These are phyloP conservation scores for Diabrotica balteata DNA, from an alignment of 2,888 invertebrate genomes.

Conservation along the genomic window DNA sequence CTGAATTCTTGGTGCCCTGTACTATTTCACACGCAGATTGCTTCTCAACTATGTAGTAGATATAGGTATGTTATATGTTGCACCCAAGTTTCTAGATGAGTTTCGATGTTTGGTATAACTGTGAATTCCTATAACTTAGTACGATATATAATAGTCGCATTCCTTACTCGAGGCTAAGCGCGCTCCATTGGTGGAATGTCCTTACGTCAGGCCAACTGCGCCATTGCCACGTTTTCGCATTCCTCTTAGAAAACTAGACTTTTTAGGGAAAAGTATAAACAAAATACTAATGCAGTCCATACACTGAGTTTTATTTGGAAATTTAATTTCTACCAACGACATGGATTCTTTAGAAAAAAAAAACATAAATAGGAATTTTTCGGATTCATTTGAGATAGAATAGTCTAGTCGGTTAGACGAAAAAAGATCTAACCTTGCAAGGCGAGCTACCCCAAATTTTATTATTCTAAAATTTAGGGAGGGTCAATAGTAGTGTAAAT, in stretches of 20 bases:
- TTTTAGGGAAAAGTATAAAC: constrained; percentile 7
- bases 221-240: constrained; percentile 18
- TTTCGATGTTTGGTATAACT: constrained; percentile 29
- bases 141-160: constrained; percentile 52
- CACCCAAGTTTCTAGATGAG: constrained; percentile 22
- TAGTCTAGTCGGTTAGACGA: too few relatives aligned
- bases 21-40: constrained; percentile 15
- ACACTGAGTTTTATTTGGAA: background rate
- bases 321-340: background rate
- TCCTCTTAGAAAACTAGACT: constrained; percentile 8
- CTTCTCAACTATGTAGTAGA: constrained; percentile 10
- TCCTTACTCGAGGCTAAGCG: constrained; percentile 57
- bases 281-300: background rate
- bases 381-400: too few relatives aligned
- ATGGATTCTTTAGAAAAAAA: too few relatives aligned
- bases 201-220: constrained; percentile 72
- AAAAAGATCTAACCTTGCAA: too few relatives aligned
- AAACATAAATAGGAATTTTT: too few relatives aligned
- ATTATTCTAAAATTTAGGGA: too few relatives aligned
- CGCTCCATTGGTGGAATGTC: constrained; percentile 68
- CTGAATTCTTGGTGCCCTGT: constrained; percentile 9
- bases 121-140: constrained; percentile 29
- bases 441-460: too few relatives aligned
- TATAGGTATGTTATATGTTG: constrained; percentile 3
- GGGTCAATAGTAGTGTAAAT: too few relatives aligned